phyloP scores from a whole-genome alignment of 2,888 invertebrate genomes.

The Eilema griseolum region DNA sequence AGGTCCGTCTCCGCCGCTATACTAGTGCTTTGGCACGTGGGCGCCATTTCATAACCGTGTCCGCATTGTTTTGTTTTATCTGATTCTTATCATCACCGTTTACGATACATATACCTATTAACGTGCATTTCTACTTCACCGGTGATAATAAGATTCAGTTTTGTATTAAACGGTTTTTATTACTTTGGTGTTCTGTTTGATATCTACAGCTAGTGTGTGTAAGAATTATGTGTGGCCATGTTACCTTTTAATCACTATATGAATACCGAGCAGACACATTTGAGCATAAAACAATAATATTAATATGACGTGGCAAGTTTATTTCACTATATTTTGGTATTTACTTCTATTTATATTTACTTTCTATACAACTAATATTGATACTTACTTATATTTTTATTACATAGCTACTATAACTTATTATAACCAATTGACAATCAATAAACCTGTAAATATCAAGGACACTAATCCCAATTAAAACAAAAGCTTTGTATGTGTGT shows the following conservation, averaged over 20 bases:
- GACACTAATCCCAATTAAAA: conserved; percentile 35
- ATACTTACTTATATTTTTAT: conserved; percentile 28
- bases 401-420: neutral
- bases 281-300: conserved; percentile 29
- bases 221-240: conserved; percentile 38
- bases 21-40: conserved; percentile 52
- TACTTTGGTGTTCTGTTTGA: conserved; percentile 58
- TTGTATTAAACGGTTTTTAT: conserved; percentile 47
- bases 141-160: conserved; percentile 64
- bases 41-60: conserved; percentile 61
- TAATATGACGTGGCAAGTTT: conserved; percentile 43
- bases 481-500: conserved; percentile 56
- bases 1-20: conserved; percentile 88
- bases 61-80: conserved; percentile 53
- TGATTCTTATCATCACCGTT: conserved; percentile 62
- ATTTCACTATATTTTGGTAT: conserved; percentile 18
- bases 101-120: neutral
- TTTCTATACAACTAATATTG: conserved; percentile 18
- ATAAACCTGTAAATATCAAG: conserved; percentile 41
- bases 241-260: conserved; percentile 20
- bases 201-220: conserved; percentile 57
- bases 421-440: conserved; percentile 13
- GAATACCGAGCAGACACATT: conserved; percentile 32
- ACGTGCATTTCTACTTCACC: neutral
- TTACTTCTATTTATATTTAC: conserved; percentile 18